Base-by-base conservation (phyloP, 2,797 vertebrate genomes). In the Adrianichthys oophorus region DNA sequence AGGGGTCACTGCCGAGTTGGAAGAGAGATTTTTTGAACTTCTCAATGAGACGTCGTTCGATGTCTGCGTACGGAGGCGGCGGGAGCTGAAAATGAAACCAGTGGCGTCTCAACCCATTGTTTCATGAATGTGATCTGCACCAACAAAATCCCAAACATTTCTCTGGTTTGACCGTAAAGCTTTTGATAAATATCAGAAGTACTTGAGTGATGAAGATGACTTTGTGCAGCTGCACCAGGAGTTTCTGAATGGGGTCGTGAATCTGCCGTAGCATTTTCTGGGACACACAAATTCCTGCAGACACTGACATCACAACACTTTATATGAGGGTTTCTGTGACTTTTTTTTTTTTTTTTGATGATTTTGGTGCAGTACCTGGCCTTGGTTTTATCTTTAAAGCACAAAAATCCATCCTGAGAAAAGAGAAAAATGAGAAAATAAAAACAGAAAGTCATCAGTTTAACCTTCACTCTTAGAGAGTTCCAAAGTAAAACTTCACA, bases 11-110 rank as follows among this genome's bases (percentile, higher is more conserved):
- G 56, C 92, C 92, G 5, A 73, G 69, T 56, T 91, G 90, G 85
- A 98, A 98, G 19, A 98, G 90, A n/a, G 92, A 93, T 80, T 95
- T 97, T 84, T 96, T 98, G 79, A 95, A 95, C 73, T 92, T 91
- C 54, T 95, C 94, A 26, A 95, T 56, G 2, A 92, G 69, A 52
- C 93, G 91, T 42, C 93, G 92, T 81, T 93, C 93, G 73, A 91
- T 71, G 85, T 84, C 88, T 79, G 91, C 88, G 43, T 92, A 90
- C 37, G 91, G 84, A 76, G 91, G 80, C 12, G 95, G 95, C 66
- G 94, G 94, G 81, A 97, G 94, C 94, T 97, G 84, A 8, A 60
- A 7, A 66, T 70, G 7, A 26, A 17, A 23, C 12, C 15, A 15
- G 18, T 15, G 16, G 17, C 16, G 37, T 8, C 12, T 13, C 19